Evolutionary conservation across 2,888 invertebrate species (phyloP), one percentile per base, ranked within the genome.

Genomic region (Hanleya hanleyi): DNA sequence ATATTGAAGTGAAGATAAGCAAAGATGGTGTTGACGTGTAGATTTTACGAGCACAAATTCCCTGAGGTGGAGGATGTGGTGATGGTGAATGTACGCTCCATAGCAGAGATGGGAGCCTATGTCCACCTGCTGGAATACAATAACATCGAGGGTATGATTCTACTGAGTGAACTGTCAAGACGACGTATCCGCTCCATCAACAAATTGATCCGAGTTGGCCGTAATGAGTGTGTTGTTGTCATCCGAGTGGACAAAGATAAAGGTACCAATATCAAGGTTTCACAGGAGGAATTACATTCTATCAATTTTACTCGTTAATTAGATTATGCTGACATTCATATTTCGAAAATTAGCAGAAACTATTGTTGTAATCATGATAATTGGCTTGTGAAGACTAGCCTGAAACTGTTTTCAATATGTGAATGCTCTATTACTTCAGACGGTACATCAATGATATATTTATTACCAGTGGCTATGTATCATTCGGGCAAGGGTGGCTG

Each of bases 31-130:
- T 73, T 90, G 35, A 81, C 87, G n/a, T 90, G 90, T 83, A 94
- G 99, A 89, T 99, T 96, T 93, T 99, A 99, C 91, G 95, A 96
- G 90, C 96, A 98, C 91, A 96, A 95, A 88, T 99, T 97, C 92
- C 99, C 99, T 0, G 99, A 99, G 90, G 94, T 98, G 75, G 99
- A 99, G 87, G 99, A 99, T 94, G 98, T 99, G 66, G 99, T 99
- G 64, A 98, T 99, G 98, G 99, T 98, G 35, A 99, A 98, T 90
- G 99, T 99, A 2, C 93, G 97, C 61, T 91, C 97, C 79, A 99
- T 99, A 87, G 99, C 98, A 26, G 99, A 99, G 93, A 99, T 99
- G 99, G 99, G 99, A 75, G 99, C 99, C 1, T 99, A 99, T 91
- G 99, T 99, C 22, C 96, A 97, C 91, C 92, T 99, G 76, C 92